Evolutionary conservation across 2,888 invertebrate species (phyloP), one percentile per base, ranked within the genome.

Genomic region (Drosophila meridionalis): DNA sequence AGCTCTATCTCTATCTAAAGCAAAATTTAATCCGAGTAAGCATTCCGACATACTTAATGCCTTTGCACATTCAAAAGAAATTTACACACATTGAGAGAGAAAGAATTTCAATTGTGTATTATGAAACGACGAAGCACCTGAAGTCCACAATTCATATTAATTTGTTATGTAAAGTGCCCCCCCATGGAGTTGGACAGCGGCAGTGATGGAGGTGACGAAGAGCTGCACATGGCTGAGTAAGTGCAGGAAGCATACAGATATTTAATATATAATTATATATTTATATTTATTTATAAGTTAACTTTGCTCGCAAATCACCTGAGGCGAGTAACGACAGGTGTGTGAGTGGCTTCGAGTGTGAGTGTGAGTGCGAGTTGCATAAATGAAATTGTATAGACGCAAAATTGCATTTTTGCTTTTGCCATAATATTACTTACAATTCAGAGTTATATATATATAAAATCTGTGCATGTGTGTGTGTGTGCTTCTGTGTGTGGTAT

Each of bases 361-460:
- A 14, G 7, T 7, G 40, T 32, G 42, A 32, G 42, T 56, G n/a
- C 53, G 53, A 57, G 34, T 48, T 47, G 47, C 62, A 76, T 56
- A 58, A 76, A 76, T 76, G 59, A 63, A 69, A 64, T 47, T 60
- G 43, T 32, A 62, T 47, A 20, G 42, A 38, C 47, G 70, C 55
- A 45, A 77, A 76, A 70, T 76, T 53, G 53, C 50, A 58, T 80
- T 62, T 62, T 58, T 56, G 56, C 60, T 55, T 57, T 63, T 50
- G 26, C 34, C n/a, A 34, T 53, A 5, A 48, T 38, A 59, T 56
- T 47, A 52, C 38, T 62, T 32, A 59, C 55, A 26, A 28, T 56
- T 48, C 30, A 57, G 42, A 47, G 43, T 48, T 4, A 9, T 52
- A 52, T 30, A 59, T 20, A 7, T 30, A 8, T 12, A 42, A n/a